These are phyloP conservation scores for Microtus pennsylvanicus DNA, from an alignment of 2,113 vertebrate species.

Conservation along the genomic window DNA sequence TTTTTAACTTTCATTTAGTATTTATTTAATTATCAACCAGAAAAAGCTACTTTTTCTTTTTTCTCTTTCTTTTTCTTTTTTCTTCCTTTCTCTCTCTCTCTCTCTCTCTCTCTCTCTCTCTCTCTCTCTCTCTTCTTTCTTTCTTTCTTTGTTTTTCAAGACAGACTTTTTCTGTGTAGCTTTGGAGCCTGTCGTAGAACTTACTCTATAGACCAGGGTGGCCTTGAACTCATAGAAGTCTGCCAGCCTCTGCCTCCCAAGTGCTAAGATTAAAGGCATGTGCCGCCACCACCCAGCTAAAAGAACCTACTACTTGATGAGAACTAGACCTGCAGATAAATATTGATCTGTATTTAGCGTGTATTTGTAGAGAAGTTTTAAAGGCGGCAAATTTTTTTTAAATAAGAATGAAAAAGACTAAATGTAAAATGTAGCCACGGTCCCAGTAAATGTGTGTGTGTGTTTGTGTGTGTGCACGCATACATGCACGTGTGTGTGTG, in stretches of 20 bases:
- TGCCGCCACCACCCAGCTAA: too few relatives aligned
- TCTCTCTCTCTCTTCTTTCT: too few relatives aligned
- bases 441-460: background rate
- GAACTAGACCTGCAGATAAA: conserved; percentile 38
- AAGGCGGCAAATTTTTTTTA: conserved; percentile 20
- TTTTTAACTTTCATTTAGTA: conserved; percentile 27
- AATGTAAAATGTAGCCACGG: background rate
- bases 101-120: too few relatives aligned
- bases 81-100: too few relatives aligned
- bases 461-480: background rate
- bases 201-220: too few relatives aligned
- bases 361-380: conserved; percentile 47
- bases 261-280: too few relatives aligned
- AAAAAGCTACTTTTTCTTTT: background rate
- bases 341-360: background rate
- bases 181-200: too few relatives aligned
- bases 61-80: too few relatives aligned
- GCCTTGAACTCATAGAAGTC: too few relatives aligned
- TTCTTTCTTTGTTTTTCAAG: too few relatives aligned
- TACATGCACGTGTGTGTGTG: background rate
- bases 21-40: conserved; percentile 54
- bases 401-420: conserved; percentile 60
- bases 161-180: too few relatives aligned
- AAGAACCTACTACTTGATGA: conserved; percentile 34
- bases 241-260: too few relatives aligned